Conservation (phyloP, 2,888 invertebrate genomes). For the Lymantria monacha region DNA sequence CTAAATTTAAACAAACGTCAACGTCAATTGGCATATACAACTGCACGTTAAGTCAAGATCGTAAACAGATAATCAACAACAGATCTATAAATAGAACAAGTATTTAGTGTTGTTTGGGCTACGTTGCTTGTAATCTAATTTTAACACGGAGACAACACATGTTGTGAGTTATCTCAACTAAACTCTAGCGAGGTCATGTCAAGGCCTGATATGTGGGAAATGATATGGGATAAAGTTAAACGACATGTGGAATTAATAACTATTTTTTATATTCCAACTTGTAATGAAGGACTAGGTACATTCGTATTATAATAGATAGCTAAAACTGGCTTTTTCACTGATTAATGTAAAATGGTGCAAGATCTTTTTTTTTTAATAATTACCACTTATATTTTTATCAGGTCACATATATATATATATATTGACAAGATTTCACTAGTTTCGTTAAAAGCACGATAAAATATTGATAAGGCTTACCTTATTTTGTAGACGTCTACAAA, state of each 20-base stretch:
- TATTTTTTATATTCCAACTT: neutral
- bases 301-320: no score
- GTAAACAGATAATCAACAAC: constrained; percentile 38
- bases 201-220: constrained; percentile 32
- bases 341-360: no score
- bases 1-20: constrained; percentile 10
- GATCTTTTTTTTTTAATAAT: no score
- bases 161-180: constrained; percentile 14
- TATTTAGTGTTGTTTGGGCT: constrained; percentile 34
- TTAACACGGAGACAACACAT: constrained; percentile 18
- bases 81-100: constrained; percentile 43
- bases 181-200: constrained; percentile 34
- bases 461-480: no score
- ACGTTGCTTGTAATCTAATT: constrained; percentile 36
- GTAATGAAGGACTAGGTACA: no score
- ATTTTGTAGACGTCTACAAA: no score
- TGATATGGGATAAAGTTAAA: constrained; percentile 25
- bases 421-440: no score
- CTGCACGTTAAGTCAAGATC: constrained; percentile 26
- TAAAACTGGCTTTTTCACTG: no score
- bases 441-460: no score
- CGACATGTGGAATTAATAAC: neutral
- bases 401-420: no score
- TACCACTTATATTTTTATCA: no score
- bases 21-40: constrained; percentile 17